Conservation (phyloP, 1,140 invertebrate species). For the Wiebesia pumilae region DNA sequence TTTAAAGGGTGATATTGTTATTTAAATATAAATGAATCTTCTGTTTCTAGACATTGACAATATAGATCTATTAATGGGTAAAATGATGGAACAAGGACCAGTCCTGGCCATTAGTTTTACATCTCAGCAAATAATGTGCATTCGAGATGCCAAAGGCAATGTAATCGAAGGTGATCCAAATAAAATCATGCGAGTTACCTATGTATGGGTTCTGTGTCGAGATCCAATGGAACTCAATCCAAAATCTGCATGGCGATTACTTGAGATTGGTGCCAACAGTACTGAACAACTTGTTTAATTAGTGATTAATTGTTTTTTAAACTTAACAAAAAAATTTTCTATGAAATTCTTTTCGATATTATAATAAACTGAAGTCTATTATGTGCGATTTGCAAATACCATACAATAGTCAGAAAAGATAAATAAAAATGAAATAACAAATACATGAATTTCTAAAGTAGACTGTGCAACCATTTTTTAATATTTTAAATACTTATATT, state of each 20-base stretch:
- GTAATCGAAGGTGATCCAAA: constrained; percentile 96
- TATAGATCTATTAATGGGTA: constrained; percentile 96
- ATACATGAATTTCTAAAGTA: neutral
- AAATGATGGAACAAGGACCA: constrained; percentile 99
- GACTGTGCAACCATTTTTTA: neutral
- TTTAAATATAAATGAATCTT: neutral
- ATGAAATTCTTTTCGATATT: constrained; percentile 51
- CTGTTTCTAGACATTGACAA: constrained; percentile 85
- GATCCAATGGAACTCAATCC: constrained; percentile 96
- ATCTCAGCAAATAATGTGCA: constrained; percentile 96
- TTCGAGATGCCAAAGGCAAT: constrained; percentile 87
- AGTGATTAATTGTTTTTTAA: constrained; percentile 6
- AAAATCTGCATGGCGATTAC: constrained; percentile 94
- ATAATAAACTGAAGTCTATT: neutral
- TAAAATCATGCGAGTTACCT: constrained; percentile 95
- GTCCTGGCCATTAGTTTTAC: constrained; percentile 97
- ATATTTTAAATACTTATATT: neutral
- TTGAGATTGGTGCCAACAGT: constrained; percentile 93
- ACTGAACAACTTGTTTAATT: constrained; percentile 91
- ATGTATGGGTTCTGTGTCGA: constrained; percentile 98
- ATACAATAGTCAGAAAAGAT: neutral
- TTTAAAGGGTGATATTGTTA: neutral
- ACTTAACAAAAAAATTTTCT: constrained; percentile 50
- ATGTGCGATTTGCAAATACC: neutral
- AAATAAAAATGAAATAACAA: neutral